Percentiles rank a stretch among this genome's conserved stretches.
Evolutionary conservation across 2,888 invertebrate species (phyloP).

Genomic region (Torymus texanus): DNA sequence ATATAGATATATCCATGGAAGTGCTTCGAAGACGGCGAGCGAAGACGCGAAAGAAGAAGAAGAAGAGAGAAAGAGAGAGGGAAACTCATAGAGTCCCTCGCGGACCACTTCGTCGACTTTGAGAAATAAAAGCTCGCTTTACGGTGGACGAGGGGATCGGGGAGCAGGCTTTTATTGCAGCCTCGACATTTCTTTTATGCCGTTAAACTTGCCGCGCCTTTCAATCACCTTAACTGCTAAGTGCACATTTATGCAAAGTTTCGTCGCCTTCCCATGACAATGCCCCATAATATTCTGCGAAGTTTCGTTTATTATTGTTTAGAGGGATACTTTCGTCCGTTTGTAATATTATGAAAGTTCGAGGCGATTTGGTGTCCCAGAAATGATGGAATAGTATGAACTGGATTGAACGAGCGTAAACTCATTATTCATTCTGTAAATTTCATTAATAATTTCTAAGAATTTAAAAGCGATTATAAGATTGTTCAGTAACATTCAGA

Average conservation of each 20-base stretch:
- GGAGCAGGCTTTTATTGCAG: constrained; percentile 69
- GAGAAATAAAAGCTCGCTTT: constrained; percentile 73
- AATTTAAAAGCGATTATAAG: no score
- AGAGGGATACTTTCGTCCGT: not conserved
- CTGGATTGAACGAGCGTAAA: no score
- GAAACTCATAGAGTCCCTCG: constrained; percentile 59
- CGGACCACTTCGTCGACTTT: constrained; percentile 70
- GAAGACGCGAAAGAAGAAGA: not conserved
- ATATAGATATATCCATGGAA: no score
- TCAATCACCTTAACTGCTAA: constrained; percentile 67
- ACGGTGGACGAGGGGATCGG: constrained; percentile 56
- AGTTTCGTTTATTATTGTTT: not conserved
- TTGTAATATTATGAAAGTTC: not conserved
- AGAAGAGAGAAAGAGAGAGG: constrained; percentile 3
- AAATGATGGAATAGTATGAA: no score
- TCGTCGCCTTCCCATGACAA: not conserved
- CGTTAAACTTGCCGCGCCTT: constrained; percentile 64
- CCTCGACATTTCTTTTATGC: constrained; percentile 69
- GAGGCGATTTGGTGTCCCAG: no score
- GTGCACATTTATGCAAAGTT: constrained; percentile 24
- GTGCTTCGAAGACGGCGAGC: no score
- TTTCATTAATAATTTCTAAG: no score
- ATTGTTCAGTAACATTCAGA: no score
- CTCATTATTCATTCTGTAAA: no score
- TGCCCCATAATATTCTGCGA: no score